phyloP scores from a whole-genome alignment of 2,888 invertebrate species.

The Acronicta aceris region DNA sequence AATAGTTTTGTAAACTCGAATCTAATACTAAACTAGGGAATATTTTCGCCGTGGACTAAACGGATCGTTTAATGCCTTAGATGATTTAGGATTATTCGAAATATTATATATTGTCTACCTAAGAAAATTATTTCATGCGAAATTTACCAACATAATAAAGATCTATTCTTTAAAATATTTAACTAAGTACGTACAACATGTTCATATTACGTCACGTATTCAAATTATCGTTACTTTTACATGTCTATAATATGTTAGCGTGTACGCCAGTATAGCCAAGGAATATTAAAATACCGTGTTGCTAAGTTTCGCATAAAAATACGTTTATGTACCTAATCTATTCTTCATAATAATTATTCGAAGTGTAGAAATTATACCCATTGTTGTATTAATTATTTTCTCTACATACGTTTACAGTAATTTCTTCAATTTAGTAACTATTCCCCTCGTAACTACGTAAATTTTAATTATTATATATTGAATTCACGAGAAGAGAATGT shows the following conservation, averaged over 20 bases:
- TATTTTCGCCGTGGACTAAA: slow-evolving; percentile 68
- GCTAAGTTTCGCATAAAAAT: slow-evolving; percentile 34
- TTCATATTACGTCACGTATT: too few relatives aligned
- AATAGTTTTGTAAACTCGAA: slow-evolving; percentile 69
- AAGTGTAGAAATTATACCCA: slow-evolving; percentile 54
- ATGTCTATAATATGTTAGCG: too few relatives aligned
- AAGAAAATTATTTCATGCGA: slow-evolving; percentile 44
- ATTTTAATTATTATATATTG: slow-evolving; percentile 17
- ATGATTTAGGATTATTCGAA: slow-evolving; percentile 66
- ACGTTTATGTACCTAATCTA: slow-evolving; percentile 20
- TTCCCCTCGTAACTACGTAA: slow-evolving; percentile 41
- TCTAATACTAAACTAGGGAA: slow-evolving; percentile 58
- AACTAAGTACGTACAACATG: too few relatives aligned
- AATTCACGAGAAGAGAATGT: slow-evolving; percentile 22
- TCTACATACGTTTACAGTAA: slow-evolving; percentile 36
- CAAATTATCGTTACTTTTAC: too few relatives aligned
- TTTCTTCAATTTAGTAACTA: slow-evolving; percentile 36
- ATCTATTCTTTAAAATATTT: not conserved
- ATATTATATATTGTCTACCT: slow-evolving; percentile 45
- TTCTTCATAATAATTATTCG: slow-evolving; percentile 49
- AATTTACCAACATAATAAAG: slow-evolving; percentile 15
- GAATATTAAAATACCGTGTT: not conserved
- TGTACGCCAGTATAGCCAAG: not conserved
- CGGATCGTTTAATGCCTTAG: slow-evolving; percentile 78
- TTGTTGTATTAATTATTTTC: slow-evolving; percentile 59